Percentiles rank a stretch among this genome's conserved stretches.
phyloP scores from a whole-genome alignment of 2,113 vertebrate genomes.

The Bombycilla garrulus region DNA sequence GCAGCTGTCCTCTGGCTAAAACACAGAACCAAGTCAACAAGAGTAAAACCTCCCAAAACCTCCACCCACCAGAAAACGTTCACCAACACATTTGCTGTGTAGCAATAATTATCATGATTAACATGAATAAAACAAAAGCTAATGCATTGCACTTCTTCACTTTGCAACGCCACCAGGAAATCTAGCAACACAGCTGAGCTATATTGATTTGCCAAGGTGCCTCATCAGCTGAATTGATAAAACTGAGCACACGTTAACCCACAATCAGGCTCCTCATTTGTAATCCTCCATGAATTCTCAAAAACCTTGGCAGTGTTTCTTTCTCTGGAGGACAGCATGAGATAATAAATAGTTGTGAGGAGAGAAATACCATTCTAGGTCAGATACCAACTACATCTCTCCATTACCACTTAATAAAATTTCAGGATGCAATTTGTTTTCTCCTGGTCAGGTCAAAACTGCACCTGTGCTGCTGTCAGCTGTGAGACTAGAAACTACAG shows the following conservation, averaged over 20 bases:
- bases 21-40: background rate
- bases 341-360: background rate
- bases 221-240: background rate
- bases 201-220: background rate
- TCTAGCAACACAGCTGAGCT: background rate
- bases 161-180: background rate
- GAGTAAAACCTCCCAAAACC: background rate
- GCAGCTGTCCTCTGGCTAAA: background rate
- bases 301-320: background rate
- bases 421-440: background rate
- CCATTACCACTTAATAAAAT: background rate
- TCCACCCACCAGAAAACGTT: background rate
- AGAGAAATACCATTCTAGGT: background rate
- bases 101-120: background rate
- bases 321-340: background rate
- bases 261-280: background rate
- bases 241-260: background rate
- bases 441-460: background rate
- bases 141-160: background rate
- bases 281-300: background rate
- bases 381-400: background rate
- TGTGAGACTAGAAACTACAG: background rate
- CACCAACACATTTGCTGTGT: background rate
- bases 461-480: background rate
- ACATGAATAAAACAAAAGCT: background rate